Conservation (phyloP, 2,797 vertebrate genomes). For the Anniella stebbinsi region DNA sequence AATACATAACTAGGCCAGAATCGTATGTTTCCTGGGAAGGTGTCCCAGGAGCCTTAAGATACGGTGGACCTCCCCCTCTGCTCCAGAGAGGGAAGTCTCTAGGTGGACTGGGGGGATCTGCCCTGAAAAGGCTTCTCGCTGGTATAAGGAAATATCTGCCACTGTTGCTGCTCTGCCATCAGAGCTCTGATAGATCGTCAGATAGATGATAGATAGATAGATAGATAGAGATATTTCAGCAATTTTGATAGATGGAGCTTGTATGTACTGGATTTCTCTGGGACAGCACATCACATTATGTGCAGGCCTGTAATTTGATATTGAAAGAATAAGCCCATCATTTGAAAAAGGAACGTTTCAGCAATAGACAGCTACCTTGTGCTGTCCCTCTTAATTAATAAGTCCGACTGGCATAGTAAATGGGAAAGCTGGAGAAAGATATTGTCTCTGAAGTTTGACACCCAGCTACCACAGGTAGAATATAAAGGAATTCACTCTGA, state of each 20-base stretch:
- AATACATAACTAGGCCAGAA: too few relatives aligned
- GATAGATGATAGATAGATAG: too few relatives aligned
- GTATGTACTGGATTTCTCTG: neutral
- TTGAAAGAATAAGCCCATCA: neutral
- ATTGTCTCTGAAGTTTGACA: conserved; percentile 11
- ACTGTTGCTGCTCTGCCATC: too few relatives aligned
- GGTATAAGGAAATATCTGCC: too few relatives aligned
- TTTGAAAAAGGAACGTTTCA: conserved; percentile 16
- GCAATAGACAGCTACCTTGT: neutral
- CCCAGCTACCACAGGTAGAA: neutral
- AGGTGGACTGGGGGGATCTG: too few relatives aligned
- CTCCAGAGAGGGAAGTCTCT: too few relatives aligned
- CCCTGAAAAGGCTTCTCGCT: too few relatives aligned
- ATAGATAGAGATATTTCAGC: too few relatives aligned
- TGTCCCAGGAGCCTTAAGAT: too few relatives aligned
- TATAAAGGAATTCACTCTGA: neutral
- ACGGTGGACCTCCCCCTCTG: too few relatives aligned
- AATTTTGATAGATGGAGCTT: neutral
- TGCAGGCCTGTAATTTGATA: neutral
- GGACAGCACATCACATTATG: neutral
- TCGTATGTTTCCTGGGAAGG: too few relatives aligned
- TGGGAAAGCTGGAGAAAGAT: neutral
- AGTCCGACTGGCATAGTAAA: neutral
- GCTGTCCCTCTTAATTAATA: conserved; percentile 20
- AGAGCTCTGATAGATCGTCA: too few relatives aligned